phyloP scores from a whole-genome alignment of 2,797 vertebrate species.

The Bovichtus diacanthus region DNA sequence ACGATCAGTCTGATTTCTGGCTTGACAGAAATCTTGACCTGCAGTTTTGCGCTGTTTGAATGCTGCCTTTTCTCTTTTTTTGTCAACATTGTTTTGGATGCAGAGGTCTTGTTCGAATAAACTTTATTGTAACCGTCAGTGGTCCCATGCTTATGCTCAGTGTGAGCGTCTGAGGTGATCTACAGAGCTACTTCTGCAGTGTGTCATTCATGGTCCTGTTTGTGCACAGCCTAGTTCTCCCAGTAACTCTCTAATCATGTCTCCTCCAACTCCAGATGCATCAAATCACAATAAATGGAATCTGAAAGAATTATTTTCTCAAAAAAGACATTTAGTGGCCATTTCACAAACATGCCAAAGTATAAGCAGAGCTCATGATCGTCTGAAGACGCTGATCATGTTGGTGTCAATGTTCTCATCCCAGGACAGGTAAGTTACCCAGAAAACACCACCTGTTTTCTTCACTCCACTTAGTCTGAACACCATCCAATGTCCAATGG shows the following conservation, averaged over 20 bases:
- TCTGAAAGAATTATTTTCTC: not conserved
- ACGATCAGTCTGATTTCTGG: no score
- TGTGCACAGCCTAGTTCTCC: no score
- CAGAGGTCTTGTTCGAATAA: not conserved
- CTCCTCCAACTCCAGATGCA: not conserved
- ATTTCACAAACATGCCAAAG: not conserved
- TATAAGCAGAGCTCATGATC: not conserved
- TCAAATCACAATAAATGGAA: conserved; percentile 6
- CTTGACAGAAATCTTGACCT: no score
- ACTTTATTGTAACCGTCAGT: no score
- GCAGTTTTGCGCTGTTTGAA: no score
- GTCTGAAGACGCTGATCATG: not conserved
- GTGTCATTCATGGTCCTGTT: no score
- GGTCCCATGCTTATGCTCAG: no score
- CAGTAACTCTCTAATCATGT: no score
- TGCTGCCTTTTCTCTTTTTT: not conserved
- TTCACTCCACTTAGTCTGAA: conserved; percentile 33
- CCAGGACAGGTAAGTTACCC: not conserved
- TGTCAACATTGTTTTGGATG: not conserved
- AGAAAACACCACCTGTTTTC: conserved; percentile 3
- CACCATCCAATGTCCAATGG: conserved; percentile 46
- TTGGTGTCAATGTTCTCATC: not conserved
- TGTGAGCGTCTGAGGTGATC: no score
- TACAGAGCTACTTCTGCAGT: no score
- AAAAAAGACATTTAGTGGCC: not conserved